phyloP scores from a whole-genome alignment of 2,888 invertebrate species.

The Muscina levida region DNA sequence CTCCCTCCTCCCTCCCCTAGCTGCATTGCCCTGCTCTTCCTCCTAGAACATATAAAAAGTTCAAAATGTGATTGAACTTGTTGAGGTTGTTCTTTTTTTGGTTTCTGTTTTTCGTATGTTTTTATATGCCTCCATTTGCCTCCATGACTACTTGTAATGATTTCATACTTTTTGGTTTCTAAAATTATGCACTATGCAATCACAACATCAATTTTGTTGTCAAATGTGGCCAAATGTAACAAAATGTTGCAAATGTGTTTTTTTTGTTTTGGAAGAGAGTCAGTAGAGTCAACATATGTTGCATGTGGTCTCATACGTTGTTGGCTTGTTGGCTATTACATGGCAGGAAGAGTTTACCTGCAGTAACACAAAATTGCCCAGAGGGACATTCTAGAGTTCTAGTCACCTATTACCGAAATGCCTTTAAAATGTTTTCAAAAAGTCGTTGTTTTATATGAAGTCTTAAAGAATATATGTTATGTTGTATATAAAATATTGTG shows the following conservation, averaged over 20 bases:
- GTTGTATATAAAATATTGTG: too few relatives aligned
- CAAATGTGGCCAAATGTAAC: background rate
- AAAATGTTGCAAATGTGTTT: background rate
- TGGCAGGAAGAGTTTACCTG: slow-evolving; percentile 41
- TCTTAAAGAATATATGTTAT: too few relatives aligned
- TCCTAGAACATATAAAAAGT: slow-evolving; percentile 67
- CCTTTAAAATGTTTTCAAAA: too few relatives aligned
- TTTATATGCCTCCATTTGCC: slow-evolving; percentile 42
- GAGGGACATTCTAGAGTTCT: too few relatives aligned
- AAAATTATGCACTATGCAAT: slow-evolving; percentile 13
- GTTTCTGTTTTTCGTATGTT: slow-evolving; percentile 16
- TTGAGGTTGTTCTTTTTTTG: slow-evolving; percentile 45
- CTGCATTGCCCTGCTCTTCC: slow-evolving; percentile 22
- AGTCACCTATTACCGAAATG: too few relatives aligned
- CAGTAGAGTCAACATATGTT: too few relatives aligned
- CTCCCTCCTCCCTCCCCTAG: too few relatives aligned
- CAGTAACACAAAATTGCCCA: slow-evolving; percentile 23
- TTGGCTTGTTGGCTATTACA: too few relatives aligned
- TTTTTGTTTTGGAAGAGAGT: too few relatives aligned
- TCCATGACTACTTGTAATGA: slow-evolving; percentile 17
- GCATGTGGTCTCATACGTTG: too few relatives aligned
- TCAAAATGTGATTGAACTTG: slow-evolving; percentile 74
- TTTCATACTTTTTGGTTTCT: background rate
- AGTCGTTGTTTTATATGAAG: too few relatives aligned
- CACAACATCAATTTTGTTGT: too few relatives aligned